Evolutionary conservation across 2,113 vertebrate species (phyloP), one percentile per base, ranked within the genome.

Genomic region (Talpa occidentalis): DNA sequence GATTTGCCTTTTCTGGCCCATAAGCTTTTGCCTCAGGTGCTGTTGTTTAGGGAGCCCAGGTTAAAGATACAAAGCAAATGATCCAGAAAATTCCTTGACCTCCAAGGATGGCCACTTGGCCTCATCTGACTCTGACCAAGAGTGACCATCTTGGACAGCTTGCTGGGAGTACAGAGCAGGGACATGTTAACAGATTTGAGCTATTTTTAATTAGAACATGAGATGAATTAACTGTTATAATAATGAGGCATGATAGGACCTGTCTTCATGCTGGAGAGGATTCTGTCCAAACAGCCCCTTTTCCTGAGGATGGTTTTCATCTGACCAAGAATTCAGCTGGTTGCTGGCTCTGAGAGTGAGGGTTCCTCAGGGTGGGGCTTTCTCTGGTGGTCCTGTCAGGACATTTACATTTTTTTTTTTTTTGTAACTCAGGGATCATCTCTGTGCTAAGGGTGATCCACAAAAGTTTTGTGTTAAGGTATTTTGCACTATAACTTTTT

Each of bases 11-110:
- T 80, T 62, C 17, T 81, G 60, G 44, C 42, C 84, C 54, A 12
- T 28, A 56, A 81, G 90, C 35, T 77, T 94, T 93, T 84, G 77
- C 80, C 90, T 42, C 1, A 5, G 90, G 81, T 88, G 91, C 69
- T 88, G 59, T 73, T 88, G 76, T 54, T 73, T 35, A 49, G 49
- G 35, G 84, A 59, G 30, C 40, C 4, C 35, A 69, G 54, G 54
- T n/a, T 72, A 77, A 56, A 96, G 76, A 87, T 35, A 42, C 66
- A 73, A 11, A 87, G 67, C 66, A 84, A 84, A 91, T n/a, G 56
- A 93, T 78, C 84, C 70, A 24, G 94, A 96, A 96, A 78, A 60
- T 81, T 76, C 73, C 35, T 87, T 62, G 64, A 35, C 73, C 62
- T 94, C 44, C 14, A 35, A 28, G 52, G 74, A 62, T 14, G 37